Conservation (phyloP, 2,113 vertebrate species). For the Eubucco bourcierii region DNA sequence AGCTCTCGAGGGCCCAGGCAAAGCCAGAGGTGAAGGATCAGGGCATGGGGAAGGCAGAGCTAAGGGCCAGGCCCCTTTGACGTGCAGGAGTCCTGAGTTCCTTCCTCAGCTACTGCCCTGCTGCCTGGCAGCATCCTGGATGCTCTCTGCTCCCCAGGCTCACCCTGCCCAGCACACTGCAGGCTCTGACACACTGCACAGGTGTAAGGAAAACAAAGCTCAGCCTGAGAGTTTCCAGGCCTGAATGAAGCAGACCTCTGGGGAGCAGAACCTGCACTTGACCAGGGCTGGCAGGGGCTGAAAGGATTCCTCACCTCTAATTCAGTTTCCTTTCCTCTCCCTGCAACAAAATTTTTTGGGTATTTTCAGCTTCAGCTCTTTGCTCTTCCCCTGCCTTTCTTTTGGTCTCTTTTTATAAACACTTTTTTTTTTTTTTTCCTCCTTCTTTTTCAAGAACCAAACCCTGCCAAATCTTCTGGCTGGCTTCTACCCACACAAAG, state of each 20-base stretch:
- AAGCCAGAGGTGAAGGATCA: too few relatives aligned
- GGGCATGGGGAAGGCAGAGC: too few relatives aligned
- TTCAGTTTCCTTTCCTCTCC: conserved; percentile 12
- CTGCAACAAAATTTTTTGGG: not conserved
- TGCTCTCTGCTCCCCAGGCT: not conserved
- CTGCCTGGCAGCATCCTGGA: not conserved
- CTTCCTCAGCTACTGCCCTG: not conserved
- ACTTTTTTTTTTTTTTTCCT: too few relatives aligned
- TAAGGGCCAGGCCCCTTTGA: not conserved
- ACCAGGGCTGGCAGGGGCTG: not conserved
- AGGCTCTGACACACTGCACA: not conserved
- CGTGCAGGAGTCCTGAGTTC: not conserved
- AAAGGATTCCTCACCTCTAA: not conserved
- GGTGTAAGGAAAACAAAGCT: not conserved
- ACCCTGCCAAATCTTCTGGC: not conserved
- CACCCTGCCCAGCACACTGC: not conserved
- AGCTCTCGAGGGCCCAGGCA: too few relatives aligned
- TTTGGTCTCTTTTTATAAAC: not conserved
- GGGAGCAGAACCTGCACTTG: not conserved
- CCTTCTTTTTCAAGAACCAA: not conserved
- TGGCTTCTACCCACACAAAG: not conserved
- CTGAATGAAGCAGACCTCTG: not conserved
- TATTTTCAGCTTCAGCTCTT: not conserved
- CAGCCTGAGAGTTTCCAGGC: not conserved
- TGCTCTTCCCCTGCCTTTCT: not conserved